phyloP scores from a whole-genome alignment of 2,113 vertebrate species.

The Ammodytes dubius region DNA sequence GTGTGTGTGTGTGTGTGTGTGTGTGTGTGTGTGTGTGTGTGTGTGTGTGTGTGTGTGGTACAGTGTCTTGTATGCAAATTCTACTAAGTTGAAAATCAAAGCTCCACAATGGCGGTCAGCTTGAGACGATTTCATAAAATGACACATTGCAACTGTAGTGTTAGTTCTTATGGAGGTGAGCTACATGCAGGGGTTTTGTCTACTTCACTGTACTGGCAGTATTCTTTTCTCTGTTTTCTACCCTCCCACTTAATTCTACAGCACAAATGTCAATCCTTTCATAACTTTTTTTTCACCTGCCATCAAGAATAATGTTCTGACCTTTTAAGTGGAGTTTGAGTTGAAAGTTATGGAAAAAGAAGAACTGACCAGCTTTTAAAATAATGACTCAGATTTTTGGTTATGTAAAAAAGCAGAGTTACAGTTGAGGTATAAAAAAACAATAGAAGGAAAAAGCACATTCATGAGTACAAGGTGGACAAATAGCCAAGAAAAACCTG shows the following conservation, averaged over 20 bases:
- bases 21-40: too few relatives aligned
- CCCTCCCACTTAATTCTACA: too few relatives aligned
- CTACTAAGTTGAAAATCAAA: constrained; percentile 1
- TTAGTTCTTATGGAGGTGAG: not conserved
- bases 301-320: not conserved
- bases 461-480: not conserved
- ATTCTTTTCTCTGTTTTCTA: too few relatives aligned
- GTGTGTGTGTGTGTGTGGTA: not conserved
- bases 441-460: not conserved
- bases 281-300: too few relatives aligned
- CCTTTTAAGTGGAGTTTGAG: not conserved
- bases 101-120: not conserved
- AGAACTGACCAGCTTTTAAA: not conserved
- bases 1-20: too few relatives aligned
- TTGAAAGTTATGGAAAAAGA: not conserved
- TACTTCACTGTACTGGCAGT: too few relatives aligned
- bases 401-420: not conserved
- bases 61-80: not conserved
- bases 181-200: too few relatives aligned
- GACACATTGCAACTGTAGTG: not conserved
- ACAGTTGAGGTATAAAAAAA: not conserved
- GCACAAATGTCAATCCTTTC: too few relatives aligned
- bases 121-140: not conserved
- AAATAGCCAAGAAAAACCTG: not conserved
- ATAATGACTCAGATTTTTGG: not conserved